Conservation (phyloP, 2,797 vertebrate genomes). For the Columba guinea region DNA sequence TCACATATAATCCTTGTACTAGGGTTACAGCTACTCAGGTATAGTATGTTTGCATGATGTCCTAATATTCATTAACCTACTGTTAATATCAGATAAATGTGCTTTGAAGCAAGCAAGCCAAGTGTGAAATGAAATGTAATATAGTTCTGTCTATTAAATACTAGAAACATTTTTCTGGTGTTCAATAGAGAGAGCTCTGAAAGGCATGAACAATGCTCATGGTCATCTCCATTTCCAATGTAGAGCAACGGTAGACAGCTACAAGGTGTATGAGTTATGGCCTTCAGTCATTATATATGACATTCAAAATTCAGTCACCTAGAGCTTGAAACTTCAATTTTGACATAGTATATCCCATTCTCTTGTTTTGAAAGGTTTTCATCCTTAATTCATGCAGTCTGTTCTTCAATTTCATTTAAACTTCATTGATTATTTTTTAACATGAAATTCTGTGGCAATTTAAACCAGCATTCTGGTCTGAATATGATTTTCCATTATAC, state of each 20-base stretch:
- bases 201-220: neutral
- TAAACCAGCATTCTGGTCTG: neutral
- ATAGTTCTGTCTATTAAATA: neutral
- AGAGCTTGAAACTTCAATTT: neutral
- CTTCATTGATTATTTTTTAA: neutral
- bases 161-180: neutral
- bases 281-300: neutral
- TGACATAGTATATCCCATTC: neutral
- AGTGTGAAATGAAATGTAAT: neutral
- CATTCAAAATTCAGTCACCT: neutral
- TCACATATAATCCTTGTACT: conserved; percentile 89
- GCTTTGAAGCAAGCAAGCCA: neutral
- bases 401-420: neutral
- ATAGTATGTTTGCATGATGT: conserved; percentile 1
- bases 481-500: neutral
- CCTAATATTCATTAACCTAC: neutral
- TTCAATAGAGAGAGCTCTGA: neutral
- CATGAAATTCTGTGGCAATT: neutral
- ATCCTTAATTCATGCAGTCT: neutral
- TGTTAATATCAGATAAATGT: neutral
- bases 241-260: neutral
- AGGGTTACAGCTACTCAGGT: conserved; percentile 86
- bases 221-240: neutral
- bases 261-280: neutral
- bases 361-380: neutral